Base-by-base conservation (phyloP, 1,140 invertebrate genomes). In the Conus betulinus region DNA sequence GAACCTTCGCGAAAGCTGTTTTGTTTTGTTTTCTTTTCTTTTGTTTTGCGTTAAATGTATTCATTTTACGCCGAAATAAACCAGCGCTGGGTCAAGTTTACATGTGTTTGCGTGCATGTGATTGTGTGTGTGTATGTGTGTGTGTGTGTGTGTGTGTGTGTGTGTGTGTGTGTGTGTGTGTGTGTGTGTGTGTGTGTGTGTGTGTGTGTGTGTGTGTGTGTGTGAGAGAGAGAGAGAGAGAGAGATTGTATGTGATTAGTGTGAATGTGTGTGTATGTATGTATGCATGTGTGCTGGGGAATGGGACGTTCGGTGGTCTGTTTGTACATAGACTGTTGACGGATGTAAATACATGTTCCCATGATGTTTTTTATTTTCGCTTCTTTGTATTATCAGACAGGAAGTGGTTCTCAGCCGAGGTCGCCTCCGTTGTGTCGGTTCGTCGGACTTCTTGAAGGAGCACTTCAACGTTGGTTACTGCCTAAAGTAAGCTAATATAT, bases 351-450 rank as follows among this genome's bases (percentile, higher is more conserved):
- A 74, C 67, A 7, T 20, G n/a, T 74, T 1, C 67, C n/a, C n/a
- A n/a, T 20, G 20, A 7, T n/a, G 23, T 0, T 20, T 0, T 74
- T 23, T 74, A 39, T 27, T 78, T 78, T 78, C 5, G n/a, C 39
- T 8, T 78, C 20, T 81, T 81, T 81, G 2, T 52, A 51, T 27
- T 99, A 10, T 98, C 98, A 39, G 98, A 99, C 95, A 96, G 98
- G 88, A 98, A 99, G 98, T 98, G 5, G 98, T 99, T 76, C 97
- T 99, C 96, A 97, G 97, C 84, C 96, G 97, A 87, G 98, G 98
- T 8, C 95, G 96, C 87, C 94, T 99, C 1, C 96, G 97, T 92
- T 98, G 98, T 93, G 97, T 97, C 95, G 98, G 98, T 23, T 97
- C 98, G 0, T 97, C 98, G 52, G 96, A 98, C 91, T 98, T 97